Evolutionary conservation across 2,113 vertebrate genomes (phyloP).

Genomic region (Anas platyrhynchos): DNA sequence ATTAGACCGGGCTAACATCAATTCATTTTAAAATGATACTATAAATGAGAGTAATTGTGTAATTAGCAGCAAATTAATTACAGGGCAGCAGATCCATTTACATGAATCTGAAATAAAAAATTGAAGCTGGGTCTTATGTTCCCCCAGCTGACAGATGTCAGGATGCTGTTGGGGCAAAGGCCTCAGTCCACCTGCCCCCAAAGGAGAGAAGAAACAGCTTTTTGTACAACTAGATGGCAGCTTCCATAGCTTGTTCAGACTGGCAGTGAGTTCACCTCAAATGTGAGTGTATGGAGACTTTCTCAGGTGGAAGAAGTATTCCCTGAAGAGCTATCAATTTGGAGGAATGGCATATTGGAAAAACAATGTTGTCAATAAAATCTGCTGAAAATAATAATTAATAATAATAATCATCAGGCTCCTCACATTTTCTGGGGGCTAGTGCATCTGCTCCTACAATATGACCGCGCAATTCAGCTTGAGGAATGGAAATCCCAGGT

Average conservation of each 20-base stretch:
- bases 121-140: background rate
- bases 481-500: background rate
- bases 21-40: constrained; percentile 63
- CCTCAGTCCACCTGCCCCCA: background rate
- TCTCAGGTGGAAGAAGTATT: background rate
- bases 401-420: background rate
- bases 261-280: background rate
- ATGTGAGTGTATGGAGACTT: background rate
- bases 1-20: constrained; percentile 63
- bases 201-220: background rate
- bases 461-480: background rate
- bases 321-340: background rate
- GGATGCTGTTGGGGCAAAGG: background rate
- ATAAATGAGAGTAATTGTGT: constrained; percentile 75
- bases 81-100: constrained; percentile 62
- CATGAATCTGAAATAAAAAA: constrained; percentile 66
- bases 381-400: background rate
- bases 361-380: background rate
- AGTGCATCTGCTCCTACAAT: background rate
- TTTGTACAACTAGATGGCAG: background rate
- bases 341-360: background rate
- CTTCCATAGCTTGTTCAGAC: background rate
- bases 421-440: background rate
- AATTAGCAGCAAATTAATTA: constrained; percentile 78
- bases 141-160: background rate